Conservation (phyloP, 2,888 invertebrate species). For the Neoaliturus tenellus region DNA sequence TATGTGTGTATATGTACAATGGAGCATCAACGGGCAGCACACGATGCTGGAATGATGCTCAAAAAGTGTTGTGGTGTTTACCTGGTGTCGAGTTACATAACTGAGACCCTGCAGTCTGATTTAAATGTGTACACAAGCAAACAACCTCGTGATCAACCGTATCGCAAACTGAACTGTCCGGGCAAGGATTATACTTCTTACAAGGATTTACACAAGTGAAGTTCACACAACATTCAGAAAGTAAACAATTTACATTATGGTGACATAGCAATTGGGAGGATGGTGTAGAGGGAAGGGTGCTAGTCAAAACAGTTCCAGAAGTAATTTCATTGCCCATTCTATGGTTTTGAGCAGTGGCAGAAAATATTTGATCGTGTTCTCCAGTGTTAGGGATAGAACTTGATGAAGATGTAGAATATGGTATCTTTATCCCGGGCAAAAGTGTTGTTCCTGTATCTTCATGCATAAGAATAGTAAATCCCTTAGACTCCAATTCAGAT, state of each 20-base stretch:
- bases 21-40: slow-evolving; percentile 39
- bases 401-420: neutral
- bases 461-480: no score
- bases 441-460: no score
- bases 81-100: slow-evolving; percentile 79
- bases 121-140: slow-evolving; percentile 76
- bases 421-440: neutral
- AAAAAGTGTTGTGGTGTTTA: slow-evolving; percentile 71
- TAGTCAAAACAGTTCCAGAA: neutral
- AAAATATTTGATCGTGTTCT: neutral
- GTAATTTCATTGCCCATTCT: neutral
- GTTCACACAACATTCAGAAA: slow-evolving; percentile 73
- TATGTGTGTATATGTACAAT: slow-evolving; percentile 57
- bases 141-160: slow-evolving; percentile 75
- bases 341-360: neutral
- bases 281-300: neutral
- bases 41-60: slow-evolving; percentile 40
- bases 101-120: slow-evolving; percentile 69
- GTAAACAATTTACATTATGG: slow-evolving; percentile 71
- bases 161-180: slow-evolving; percentile 73
- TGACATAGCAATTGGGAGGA: neutral
- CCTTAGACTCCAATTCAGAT: no score
- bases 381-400: neutral
- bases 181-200: slow-evolving; percentile 73
- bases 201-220: slow-evolving; percentile 76